These are phyloP conservation scores for Alca torda DNA, from an alignment of 2,797 vertebrate genomes.

Conservation along the genomic window DNA sequence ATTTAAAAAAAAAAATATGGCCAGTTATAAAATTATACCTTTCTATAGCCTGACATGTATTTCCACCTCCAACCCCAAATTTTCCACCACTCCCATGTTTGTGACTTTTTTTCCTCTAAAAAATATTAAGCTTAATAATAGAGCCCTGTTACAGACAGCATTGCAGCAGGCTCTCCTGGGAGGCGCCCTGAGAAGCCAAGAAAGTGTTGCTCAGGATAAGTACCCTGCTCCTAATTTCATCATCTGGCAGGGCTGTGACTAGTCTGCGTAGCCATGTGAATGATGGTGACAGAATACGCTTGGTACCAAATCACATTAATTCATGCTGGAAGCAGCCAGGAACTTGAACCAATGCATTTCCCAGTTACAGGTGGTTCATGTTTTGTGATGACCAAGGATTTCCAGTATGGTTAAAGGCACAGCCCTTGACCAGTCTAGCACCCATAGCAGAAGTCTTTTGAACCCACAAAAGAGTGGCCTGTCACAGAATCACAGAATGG, in stretches of 20 bases:
- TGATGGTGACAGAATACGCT: not conserved
- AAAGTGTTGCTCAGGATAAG: not conserved
- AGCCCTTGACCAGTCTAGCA: not conserved
- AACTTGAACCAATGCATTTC: accelerated
- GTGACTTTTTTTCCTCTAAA: too few relatives aligned
- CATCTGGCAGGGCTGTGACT: not conserved
- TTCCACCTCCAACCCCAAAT: not conserved
- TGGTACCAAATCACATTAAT: not conserved
- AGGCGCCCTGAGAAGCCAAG: not conserved
- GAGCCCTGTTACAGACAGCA: not conserved
- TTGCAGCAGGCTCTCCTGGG: not conserved
- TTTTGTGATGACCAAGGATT: not conserved
- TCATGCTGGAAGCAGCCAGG: not conserved
- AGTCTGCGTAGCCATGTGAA: not conserved
- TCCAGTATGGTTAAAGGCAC: not conserved
- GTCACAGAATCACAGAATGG: too few relatives aligned
- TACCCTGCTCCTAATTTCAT: not conserved
- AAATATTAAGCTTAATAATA: not conserved
- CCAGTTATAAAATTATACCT: not conserved
- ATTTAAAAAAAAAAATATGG: not conserved
- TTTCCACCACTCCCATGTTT: not conserved
- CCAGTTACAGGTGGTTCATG: not conserved
- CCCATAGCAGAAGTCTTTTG: not conserved
- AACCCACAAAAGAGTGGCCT: not conserved
- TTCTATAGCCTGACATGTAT: not conserved